Evolutionary conservation across 2,888 invertebrate species (phyloP).

Genomic region (Drosophila infuscata): DNA sequence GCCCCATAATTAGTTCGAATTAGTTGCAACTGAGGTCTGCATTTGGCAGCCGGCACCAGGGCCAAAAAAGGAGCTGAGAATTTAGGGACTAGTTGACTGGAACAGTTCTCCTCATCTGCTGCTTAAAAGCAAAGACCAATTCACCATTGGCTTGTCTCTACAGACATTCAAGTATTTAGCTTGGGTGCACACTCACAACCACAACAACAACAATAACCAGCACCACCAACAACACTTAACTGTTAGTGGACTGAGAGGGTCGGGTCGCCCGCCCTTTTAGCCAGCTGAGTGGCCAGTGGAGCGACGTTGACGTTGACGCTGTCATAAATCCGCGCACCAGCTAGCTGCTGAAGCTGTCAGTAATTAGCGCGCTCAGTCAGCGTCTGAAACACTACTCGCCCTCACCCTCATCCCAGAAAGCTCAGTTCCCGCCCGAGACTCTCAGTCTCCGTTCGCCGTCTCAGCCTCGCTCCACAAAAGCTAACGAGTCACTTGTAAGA

Average conservation of each 20-base stretch:
- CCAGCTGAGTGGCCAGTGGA: conserved; percentile 42
- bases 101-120: background rate
- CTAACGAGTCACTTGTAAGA: conserved; percentile 77
- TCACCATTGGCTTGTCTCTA: conserved; percentile 32
- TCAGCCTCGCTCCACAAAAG: conserved; percentile 52
- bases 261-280: background rate
- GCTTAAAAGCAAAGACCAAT: conserved; percentile 29
- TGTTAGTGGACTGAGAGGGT: background rate
- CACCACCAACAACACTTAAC: background rate
- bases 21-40: conserved; percentile 68
- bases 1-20: conserved; percentile 72
- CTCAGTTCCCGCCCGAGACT: background rate
- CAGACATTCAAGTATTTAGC: conserved; percentile 44
- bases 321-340: conserved; percentile 72
- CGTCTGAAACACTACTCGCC: conserved; percentile 36
- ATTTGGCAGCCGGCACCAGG: conserved; percentile 57
- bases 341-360: conserved; percentile 68
- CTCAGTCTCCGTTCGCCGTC: background rate
- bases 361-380: conserved; percentile 69
- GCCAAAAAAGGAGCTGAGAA: background rate
- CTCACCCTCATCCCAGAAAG: background rate
- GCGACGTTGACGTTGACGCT: conserved; percentile 54
- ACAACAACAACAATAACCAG: conserved; percentile 15
- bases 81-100: conserved; percentile 1
- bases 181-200: conserved; percentile 38